Evolutionary conservation across 1,140 invertebrate genomes (phyloP).

Genomic region (Penaeus japonicus): DNA sequence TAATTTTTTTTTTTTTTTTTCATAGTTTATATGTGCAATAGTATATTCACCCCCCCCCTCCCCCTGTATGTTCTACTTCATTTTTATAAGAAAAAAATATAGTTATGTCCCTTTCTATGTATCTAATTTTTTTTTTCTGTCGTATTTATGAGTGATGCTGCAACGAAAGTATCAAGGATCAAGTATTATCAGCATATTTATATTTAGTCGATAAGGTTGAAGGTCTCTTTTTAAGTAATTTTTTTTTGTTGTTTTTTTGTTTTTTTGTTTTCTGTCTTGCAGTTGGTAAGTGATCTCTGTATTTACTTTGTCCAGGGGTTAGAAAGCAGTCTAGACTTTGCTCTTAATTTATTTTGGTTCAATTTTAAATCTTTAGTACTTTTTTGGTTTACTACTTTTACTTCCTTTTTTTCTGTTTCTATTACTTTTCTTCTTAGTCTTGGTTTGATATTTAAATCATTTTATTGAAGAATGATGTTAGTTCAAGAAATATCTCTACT

Average conservation of each 20-base stretch:
- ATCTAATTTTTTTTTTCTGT: conserved; percentile 7
- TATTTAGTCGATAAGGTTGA: conserved; percentile 50
- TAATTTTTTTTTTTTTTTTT: neutral
- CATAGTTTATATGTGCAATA: too few species aligned
- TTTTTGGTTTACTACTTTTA: too few species aligned
- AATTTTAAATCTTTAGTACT: too few species aligned
- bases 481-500: too few species aligned
- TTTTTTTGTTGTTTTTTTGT: neutral
- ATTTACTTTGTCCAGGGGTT: conserved; percentile 41
- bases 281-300: conserved; percentile 42
- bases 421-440: too few species aligned
- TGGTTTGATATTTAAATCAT: too few species aligned
- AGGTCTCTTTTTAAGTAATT: neutral
- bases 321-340: conserved; percentile 22
- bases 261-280: neutral
- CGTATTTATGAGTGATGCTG: conserved; percentile 49
- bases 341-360: conserved; percentile 1
- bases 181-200: conserved; percentile 56
- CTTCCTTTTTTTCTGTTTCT: too few species aligned
- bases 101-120: neutral
- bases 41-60: too few species aligned
- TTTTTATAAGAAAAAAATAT: neutral
- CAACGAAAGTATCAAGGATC: conserved; percentile 54
- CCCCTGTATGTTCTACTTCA: neutral
- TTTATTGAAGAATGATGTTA: too few species aligned